Evolutionary conservation across 2,113 vertebrate species (phyloP).

Genomic region (Sylvietta virens): DNA sequence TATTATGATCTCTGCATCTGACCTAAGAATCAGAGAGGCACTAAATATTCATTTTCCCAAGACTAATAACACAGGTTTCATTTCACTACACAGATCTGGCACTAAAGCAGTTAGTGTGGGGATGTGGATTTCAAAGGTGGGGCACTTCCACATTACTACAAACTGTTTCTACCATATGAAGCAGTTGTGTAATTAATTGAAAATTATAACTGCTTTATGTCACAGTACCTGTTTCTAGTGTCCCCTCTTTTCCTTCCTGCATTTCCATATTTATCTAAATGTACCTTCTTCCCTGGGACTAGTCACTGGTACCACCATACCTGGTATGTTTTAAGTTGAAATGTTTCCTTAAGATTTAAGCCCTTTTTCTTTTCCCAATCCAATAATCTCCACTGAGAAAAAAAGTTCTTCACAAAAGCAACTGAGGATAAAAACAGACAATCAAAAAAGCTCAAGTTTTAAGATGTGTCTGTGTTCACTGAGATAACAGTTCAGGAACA

Average conservation of each 20-base stretch:
- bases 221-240: neutral
- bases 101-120: neutral
- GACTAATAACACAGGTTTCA: neutral
- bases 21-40: neutral
- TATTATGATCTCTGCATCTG: neutral
- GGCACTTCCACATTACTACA: neutral
- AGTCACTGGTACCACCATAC: neutral
- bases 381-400: neutral
- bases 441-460: neutral
- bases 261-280: neutral
- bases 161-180: neutral
- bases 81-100: neutral
- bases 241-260: neutral
- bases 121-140: neutral
- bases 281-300: neutral
- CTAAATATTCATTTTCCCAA: neutral
- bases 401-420: neutral
- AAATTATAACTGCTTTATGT: neutral
- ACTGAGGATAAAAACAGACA: neutral
- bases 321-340: neutral
- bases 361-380: neutral
- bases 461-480: neutral
- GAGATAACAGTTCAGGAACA: neutral
- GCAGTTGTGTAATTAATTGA: neutral
- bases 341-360: neutral